phyloP scores from a whole-genome alignment of 2,113 vertebrate species.

The Numida meleagris region DNA sequence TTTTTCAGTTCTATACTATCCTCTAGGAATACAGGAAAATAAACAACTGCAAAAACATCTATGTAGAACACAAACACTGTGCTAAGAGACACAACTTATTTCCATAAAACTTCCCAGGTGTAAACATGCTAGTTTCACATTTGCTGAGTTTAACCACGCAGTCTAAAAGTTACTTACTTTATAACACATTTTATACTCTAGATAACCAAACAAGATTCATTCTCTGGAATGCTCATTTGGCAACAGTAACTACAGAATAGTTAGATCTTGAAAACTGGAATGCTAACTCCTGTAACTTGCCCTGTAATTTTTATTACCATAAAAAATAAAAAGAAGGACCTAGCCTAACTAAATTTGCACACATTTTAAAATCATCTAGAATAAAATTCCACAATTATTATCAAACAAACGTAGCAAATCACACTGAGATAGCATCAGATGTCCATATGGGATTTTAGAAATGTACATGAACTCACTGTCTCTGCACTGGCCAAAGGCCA shows the following conservation, averaged over 20 bases:
- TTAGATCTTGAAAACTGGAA: background rate
- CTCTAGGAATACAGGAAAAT: background rate
- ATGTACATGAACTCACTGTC: background rate
- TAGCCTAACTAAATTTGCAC: background rate
- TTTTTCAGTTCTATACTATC: background rate
- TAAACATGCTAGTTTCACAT: background rate
- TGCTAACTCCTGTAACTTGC: background rate
- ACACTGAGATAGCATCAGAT: background rate
- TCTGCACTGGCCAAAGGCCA: background rate
- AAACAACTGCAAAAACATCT: background rate
- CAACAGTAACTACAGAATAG: background rate
- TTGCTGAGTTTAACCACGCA: background rate
- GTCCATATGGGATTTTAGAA: background rate
- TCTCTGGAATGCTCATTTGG: background rate
- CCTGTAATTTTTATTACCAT: background rate
- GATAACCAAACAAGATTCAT: background rate
- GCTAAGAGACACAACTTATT: background rate
- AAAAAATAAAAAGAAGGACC: background rate
- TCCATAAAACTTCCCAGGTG: background rate
- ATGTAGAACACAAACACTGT: background rate
- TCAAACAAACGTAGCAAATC: rapidly evolving
- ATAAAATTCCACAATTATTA: background rate
- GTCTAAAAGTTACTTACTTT: background rate
- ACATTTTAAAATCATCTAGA: background rate
- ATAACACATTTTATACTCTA: background rate